Evolutionary conservation across 2,113 vertebrate genomes (phyloP), one percentile per base, ranked within the genome.

Genomic region (Harpagus bidentatus): DNA sequence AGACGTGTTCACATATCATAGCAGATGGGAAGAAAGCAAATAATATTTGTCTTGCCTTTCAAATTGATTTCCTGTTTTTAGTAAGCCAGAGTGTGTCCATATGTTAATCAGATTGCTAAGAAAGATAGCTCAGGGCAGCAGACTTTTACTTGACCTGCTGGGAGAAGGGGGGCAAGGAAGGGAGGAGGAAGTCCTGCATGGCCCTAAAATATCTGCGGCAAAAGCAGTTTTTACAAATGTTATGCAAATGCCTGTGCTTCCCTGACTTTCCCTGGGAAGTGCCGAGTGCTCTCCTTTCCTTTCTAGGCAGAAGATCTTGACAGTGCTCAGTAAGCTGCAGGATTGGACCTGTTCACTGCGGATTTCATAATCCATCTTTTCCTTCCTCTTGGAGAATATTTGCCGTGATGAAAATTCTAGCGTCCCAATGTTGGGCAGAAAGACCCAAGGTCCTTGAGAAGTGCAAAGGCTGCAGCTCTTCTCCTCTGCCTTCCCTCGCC

Each of bases 11-110:
- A 34, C 85, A 32, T 88, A 80, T 95, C 91, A 42, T 59, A 82
- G 96, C 98, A 97, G 97, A 97, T 97, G 98, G 98, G 96, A 77
- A 89, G 92, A 94, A 95, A 96, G 97, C 95, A 93, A 97, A 97
- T 82, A 89, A 94, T 92, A 95, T 98, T 97, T 96, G 93, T 98
- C 97, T 97, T 96, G 93, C 89, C 88, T 97, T 97, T 97, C 95
- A 88, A 90, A 95, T 93, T 93, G 96, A 93, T 97, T 98, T 98
- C 98, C 96, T 97, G 93, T 96, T 94, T 96, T 97, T 80, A 73
- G 82, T 69, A 76, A 97, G 92, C 59, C 23, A 52, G 96, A 97
- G 93, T 91, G 86, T 93, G 95, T 92, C 98, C 98, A 97, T 98
- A 97, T 98, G 98, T 97, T 95, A 86, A 96, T 98, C 94, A 97